A percentile compares a stretch with the other conserved stretches of the same genome.
These are phyloP conservation scores for Catharus bicknelli DNA, from an alignment of 2,113 vertebrate species.

Conservation along the genomic window DNA sequence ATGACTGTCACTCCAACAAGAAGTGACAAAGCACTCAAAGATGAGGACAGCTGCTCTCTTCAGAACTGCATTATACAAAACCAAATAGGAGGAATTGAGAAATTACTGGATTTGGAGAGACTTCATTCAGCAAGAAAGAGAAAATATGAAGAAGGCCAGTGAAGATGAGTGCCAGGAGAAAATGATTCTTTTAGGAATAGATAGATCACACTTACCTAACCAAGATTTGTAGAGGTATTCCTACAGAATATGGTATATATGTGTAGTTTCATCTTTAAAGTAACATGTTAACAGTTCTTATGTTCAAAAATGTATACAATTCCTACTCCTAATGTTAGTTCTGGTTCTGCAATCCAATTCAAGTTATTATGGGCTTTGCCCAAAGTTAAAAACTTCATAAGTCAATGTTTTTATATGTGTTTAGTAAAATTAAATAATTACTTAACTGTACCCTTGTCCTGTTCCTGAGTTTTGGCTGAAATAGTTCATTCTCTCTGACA, in stretches of 20 bases:
- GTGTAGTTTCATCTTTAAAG: not conserved
- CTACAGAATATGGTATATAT: not conserved
- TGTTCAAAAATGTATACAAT: not conserved
- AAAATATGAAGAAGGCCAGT: constrained; percentile 61
- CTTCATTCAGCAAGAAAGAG: constrained; percentile 66
- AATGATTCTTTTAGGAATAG: not conserved
- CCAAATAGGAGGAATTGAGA: constrained; percentile 63
- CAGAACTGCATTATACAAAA: constrained; percentile 34
- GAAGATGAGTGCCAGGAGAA: constrained; percentile 2
- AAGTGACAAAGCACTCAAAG: not conserved
- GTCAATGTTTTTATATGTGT: not conserved
- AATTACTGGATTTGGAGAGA: constrained; percentile 58
- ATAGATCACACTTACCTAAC: not conserved
- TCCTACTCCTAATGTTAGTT: not conserved
- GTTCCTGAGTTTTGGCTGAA: not conserved
- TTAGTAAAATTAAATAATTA: not conserved
- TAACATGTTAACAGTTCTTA: not conserved
- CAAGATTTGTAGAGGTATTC: not conserved
- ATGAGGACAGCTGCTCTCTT: not conserved
- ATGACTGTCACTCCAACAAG: not conserved
- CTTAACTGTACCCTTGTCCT: not conserved
- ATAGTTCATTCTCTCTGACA: not conserved
- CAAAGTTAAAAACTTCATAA: not conserved
- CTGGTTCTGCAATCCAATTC: not conserved
- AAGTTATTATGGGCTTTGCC: not conserved